phyloP scores from a whole-genome alignment of 2,113 vertebrate species.

The Charadrius vociferus region DNA sequence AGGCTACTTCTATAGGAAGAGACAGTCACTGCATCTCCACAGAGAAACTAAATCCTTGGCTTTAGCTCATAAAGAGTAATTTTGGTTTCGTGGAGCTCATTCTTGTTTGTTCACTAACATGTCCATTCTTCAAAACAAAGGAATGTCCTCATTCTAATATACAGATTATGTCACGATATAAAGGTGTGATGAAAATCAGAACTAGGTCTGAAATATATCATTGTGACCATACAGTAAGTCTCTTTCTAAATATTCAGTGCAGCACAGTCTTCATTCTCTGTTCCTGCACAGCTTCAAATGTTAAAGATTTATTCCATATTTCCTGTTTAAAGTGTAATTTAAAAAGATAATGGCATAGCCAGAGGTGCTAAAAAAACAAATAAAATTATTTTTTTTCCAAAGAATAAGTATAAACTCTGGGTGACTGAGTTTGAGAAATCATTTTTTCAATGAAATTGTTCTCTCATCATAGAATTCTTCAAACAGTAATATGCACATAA shows the following conservation, averaged over 20 bases:
- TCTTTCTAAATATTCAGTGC: not conserved
- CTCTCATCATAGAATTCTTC: not conserved
- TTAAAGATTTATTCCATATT: not conserved
- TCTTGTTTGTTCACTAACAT: not conserved
- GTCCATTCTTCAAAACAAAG: not conserved
- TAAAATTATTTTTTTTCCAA: not conserved
- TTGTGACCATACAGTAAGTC: not conserved
- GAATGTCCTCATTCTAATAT: not conserved
- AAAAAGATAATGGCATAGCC: rapidly evolving
- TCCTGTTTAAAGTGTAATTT: not conserved
- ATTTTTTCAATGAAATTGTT: not conserved
- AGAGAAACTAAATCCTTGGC: not conserved
- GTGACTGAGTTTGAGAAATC: not conserved
- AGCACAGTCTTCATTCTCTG: not conserved
- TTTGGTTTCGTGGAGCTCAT: not conserved
- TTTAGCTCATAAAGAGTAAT: not conserved
- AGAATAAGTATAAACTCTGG: not conserved
- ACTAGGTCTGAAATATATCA: not conserved
- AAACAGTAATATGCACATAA: not conserved
- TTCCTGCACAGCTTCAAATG: not conserved
- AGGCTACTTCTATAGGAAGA: not conserved
- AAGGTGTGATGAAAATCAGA: not conserved
- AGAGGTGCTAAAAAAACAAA: not conserved
- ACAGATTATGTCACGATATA: not conserved
- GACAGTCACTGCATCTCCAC: not conserved